Evolutionary conservation across 2,888 invertebrate genomes (phyloP).

Genomic region (Erebia epiphron): DNA sequence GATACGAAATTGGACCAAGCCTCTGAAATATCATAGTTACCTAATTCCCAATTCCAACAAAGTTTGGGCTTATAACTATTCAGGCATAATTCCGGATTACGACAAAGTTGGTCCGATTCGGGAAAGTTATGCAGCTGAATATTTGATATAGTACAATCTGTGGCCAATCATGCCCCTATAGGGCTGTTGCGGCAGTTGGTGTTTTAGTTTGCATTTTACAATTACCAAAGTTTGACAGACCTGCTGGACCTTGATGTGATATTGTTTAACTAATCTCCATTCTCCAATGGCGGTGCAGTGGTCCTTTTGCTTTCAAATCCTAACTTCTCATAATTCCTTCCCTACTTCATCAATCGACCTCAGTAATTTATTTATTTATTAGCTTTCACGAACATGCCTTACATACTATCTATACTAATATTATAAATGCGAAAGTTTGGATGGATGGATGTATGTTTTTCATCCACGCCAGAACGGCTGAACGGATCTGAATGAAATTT

Average conservation of each 20-base stretch:
- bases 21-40: slow-evolving; percentile 25
- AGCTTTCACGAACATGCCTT: too few relatives aligned
- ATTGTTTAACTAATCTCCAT: too few relatives aligned
- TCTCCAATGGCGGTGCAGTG: too few relatives aligned
- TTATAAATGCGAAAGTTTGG: too few relatives aligned
- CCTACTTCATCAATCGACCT: too few relatives aligned
- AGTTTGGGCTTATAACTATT: slow-evolving; percentile 27
- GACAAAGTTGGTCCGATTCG: slow-evolving; percentile 23
- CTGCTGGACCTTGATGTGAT: background rate
- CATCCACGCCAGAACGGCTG: too few relatives aligned
- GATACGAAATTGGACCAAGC: slow-evolving; percentile 17
- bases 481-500: too few relatives aligned
- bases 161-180: slow-evolving; percentile 20
- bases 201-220: background rate
- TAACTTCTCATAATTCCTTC: too few relatives aligned
- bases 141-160: slow-evolving; percentile 26
- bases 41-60: slow-evolving; percentile 23
- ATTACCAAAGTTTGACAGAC: background rate
- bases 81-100: slow-evolving; percentile 29
- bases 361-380: too few relatives aligned
- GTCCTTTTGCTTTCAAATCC: too few relatives aligned
- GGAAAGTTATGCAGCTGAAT: slow-evolving; percentile 26
- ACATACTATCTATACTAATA: too few relatives aligned
- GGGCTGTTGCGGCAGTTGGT: background rate
- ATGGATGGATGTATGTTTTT: too few relatives aligned